Conservation (phyloP, 2,113 vertebrate species). For the Megalops atlanticus region DNA sequence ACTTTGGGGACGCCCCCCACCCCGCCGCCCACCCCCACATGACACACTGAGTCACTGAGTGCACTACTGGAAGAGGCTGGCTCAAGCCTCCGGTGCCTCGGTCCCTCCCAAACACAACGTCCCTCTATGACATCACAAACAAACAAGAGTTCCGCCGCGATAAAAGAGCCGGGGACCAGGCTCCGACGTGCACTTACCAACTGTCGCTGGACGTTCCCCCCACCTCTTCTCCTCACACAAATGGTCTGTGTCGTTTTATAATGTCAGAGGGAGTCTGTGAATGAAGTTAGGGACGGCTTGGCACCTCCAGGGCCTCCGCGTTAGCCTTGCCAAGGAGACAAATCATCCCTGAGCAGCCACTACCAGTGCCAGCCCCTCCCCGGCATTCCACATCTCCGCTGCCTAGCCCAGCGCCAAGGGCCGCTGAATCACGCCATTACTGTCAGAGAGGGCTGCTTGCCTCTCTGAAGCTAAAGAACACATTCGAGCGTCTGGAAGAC, state of each 20-base stretch:
- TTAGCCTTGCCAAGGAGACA: conserved; percentile 34
- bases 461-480: neutral
- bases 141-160: neutral
- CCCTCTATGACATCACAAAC: neutral
- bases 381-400: neutral
- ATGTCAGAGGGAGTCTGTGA: conserved; percentile 55
- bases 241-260: conserved; percentile 49
- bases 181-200: conserved; percentile 19
- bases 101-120: neutral
- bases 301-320: conserved; percentile 2
- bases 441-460: neutral
- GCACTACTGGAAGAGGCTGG: neutral
- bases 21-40: too few relatives aligned
- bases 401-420: neutral
- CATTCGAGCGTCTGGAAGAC: conserved; percentile 1
- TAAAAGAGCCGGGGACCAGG: neutral
- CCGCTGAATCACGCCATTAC: neutral
- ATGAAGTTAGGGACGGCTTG: conserved; percentile 56
- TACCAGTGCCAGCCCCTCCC: conserved; percentile 37
- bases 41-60: too few relatives aligned
- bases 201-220: neutral
- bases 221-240: neutral
- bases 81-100: neutral
- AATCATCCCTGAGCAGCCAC: conserved; percentile 32
- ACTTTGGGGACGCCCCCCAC: too few relatives aligned